Evolutionary conservation across 2,797 vertebrate genomes (phyloP), one percentile per base, ranked within the genome.

Genomic region (Danio albolineatus): DNA sequence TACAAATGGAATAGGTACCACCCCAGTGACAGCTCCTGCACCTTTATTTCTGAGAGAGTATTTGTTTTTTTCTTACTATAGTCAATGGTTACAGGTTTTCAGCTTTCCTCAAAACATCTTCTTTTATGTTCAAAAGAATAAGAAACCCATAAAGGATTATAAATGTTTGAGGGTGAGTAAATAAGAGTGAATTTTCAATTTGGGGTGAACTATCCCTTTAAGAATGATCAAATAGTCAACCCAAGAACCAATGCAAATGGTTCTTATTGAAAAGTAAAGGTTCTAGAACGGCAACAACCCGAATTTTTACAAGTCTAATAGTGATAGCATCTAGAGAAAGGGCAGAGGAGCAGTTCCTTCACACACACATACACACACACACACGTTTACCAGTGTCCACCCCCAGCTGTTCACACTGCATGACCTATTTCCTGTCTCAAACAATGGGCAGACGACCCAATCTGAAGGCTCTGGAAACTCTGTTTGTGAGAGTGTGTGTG

Each of bases 371-470:
- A 51, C 67, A 60, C 39, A 17, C 79, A 65, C 51, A 70, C 75
- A 67, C 56, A 48, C 49, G 60, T 57, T 41, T 75, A 59, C 72
- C 60, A 36, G 12, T 28, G 43, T 67, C 8, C 48, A 62, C 76
- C 71, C 54, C 78, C 16, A 48, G 51, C 49, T 46, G 76, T 80
- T 76, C 71, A 53, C 60, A 56, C 21, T n/a, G 73, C 61, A 75
- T 77, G 57, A 66, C 82, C 84, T 85, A 77, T 82, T 86, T 88
- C 87, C 87, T 86, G 73, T 75, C 76, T 71, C 57, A 83, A 16
- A 88, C 84, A 88, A 86, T 86, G 67, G 83, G 85, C 76, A 88
- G 85, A 86, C 59, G 84, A 83, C 83, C 84, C 76, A 66, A 74
- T 59, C 54, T 67, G 54, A 80, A 59, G 54, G 71, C 69, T 70